Base-by-base conservation (phyloP, 2,113 vertebrate genomes). In the Eulacestoma nigropectus region DNA sequence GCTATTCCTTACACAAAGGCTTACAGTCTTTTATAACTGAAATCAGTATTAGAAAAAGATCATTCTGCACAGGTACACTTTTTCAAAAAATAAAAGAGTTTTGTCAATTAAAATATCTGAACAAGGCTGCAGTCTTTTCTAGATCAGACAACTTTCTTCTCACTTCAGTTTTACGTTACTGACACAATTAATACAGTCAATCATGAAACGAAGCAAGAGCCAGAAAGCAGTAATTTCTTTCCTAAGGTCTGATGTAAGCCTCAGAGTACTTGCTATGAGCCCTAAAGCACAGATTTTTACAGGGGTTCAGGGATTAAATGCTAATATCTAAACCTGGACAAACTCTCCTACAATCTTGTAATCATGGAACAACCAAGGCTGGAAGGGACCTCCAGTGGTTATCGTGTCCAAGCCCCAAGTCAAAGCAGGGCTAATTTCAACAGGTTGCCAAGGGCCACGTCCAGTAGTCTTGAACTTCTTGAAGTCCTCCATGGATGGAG, bases 371-470 rank as follows among this genome's bases (percentile, higher is more conserved):
- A 84, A 69, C 4, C 25, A 46, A 21, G 30, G 52, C 1, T 55
- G 49, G 56, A 84, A 84, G 21, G 30, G 15, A 56, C 5, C 10
- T 60, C 35, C 89, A 76, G 8, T 5, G 56, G 42, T 20, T 19
- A 63, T 9, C 1, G 0, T 6, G 8, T 13, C 41, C 23, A 63
- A 27, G 2, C 1, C 25, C 1, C 5, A 87, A 9, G 27, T 32
- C 52, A 68, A 55, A 84, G 47, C 16, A 91, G 33, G 22, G 44
- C 44, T 42, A 42, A 62, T 29, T 55, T 49, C 22, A 84, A 35
- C 22, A 88, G 60, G 25, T 3, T 67, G 27, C 32, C 1, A 4
- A 60, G 11, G 16, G 26, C 30, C 33, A 35, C 0, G 0, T 68
- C 32, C 32, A 82, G 12, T 19, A 39, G 5, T 23, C 62, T n/a